phyloP scores from a whole-genome alignment of 2,888 invertebrate species.

The Rhogogaster chlorosoma region DNA sequence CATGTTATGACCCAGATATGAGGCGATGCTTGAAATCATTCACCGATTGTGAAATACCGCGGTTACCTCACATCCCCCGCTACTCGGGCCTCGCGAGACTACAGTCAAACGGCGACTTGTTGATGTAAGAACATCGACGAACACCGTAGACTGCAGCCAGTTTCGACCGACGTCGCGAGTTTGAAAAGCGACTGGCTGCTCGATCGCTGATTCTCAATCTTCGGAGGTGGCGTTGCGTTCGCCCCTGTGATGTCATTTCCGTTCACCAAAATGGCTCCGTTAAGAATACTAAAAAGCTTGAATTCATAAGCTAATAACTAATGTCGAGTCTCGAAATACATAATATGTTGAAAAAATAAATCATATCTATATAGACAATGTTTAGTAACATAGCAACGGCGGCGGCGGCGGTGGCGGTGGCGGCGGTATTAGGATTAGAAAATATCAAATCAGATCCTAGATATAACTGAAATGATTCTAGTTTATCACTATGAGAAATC shows the following conservation, averaged over 20 bases:
- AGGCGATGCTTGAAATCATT: slow-evolving; percentile 79
- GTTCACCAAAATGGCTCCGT: slow-evolving; percentile 41
- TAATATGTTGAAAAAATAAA: background rate
- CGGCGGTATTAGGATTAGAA: background rate
- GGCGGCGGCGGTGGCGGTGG: no score
- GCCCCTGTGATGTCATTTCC: slow-evolving; percentile 23
- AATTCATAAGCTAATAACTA: background rate
- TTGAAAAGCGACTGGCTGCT: background rate
- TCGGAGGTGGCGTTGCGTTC: slow-evolving; percentile 9
- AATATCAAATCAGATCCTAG: slow-evolving; percentile 15
- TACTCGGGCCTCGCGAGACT: slow-evolving; percentile 50
- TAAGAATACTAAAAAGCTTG: slow-evolving; percentile 11
- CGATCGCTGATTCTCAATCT: background rate
- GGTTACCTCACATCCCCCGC: slow-evolving; percentile 75
- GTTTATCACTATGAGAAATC: slow-evolving; percentile 9
- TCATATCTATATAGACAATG: background rate
- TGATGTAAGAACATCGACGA: slow-evolving; percentile 47
- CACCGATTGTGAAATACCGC: slow-evolving; percentile 77
- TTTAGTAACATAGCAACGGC: background rate
- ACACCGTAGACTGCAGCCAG: slow-evolving; percentile 6
- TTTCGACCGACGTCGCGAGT: background rate
- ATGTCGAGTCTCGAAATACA: background rate
- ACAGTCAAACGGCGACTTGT: slow-evolving; percentile 28
- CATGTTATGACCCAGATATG: slow-evolving; percentile 78
- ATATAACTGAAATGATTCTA: slow-evolving; percentile 6